Evolutionary conservation across 2,888 invertebrate genomes (phyloP).

Genomic region (Allygus modestus): DNA sequence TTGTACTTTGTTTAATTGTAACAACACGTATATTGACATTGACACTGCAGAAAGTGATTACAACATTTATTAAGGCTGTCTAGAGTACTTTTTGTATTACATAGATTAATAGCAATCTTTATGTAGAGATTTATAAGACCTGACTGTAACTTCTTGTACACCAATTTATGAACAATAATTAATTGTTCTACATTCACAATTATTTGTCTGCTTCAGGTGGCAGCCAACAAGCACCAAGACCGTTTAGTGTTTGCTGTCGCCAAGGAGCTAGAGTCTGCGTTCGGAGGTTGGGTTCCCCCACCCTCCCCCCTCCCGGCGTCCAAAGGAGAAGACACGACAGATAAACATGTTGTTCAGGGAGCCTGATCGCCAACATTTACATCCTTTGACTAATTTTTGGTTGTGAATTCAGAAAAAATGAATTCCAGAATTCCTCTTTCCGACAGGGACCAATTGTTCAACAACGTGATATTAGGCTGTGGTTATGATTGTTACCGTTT

Average conservation of each 20-base stretch:
- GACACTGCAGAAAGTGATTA: too few species aligned
- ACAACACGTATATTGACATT: too few species aligned
- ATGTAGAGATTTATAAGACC: too few species aligned
- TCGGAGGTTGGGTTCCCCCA: slow-evolving; percentile 93
- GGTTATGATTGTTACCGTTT: not conserved
- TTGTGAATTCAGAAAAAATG: not conserved
- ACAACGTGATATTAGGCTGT: slow-evolving; percentile 28
- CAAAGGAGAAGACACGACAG: slow-evolving; percentile 7
- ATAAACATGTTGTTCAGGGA: not conserved
- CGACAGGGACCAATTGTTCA: slow-evolving; percentile 5
- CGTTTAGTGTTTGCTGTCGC: slow-evolving; percentile 92
- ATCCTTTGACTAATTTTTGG: not conserved
- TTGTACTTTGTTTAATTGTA: too few species aligned
- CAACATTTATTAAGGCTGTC: too few species aligned
- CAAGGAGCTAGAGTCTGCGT: slow-evolving; percentile 89
- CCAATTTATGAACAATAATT: too few species aligned
- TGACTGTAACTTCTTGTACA: too few species aligned
- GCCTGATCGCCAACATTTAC: not conserved
- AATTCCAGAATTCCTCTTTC: not conserved
- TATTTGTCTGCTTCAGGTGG: slow-evolving; percentile 72
- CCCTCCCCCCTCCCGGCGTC: slow-evolving; percentile 64
- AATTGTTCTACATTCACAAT: too few species aligned
- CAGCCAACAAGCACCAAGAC: slow-evolving; percentile 90
- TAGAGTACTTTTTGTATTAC: too few species aligned
- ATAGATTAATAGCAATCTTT: too few species aligned